These are phyloP conservation scores for Oscheius sp. DNA, from an alignment of 1,140 invertebrate genomes.

Conservation along the genomic window DNA sequence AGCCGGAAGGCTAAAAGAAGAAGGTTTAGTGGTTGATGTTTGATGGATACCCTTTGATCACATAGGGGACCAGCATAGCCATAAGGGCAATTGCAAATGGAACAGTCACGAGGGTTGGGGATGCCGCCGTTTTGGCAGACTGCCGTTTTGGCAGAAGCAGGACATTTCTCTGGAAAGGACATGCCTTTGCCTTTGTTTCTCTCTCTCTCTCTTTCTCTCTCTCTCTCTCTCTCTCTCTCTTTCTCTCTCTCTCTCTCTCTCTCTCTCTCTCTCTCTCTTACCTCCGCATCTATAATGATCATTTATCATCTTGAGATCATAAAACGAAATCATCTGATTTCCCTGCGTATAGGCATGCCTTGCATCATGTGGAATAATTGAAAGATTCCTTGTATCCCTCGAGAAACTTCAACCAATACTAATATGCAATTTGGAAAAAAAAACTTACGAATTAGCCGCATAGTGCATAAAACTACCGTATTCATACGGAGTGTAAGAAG, in stretches of 20 bases:
- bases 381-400: not conserved
- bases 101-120: not conserved
- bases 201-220: not conserved
- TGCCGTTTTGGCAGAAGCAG: not conserved
- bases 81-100: not conserved
- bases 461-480: constrained; percentile 6
- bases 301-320: not conserved
- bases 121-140: not conserved
- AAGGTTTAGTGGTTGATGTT: not conserved
- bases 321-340: not conserved
- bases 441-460: constrained; percentile 1
- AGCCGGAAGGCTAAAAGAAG: not conserved
- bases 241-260: not conserved
- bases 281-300: not conserved
- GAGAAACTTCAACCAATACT: not conserved
- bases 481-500: constrained; percentile 9
- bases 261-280: not conserved
- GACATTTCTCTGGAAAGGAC: not conserved
- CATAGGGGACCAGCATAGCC: not conserved
- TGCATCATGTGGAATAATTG: not conserved
- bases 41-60: not conserved
- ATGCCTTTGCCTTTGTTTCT: not conserved
- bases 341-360: not conserved
- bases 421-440: not conserved
- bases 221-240: not conserved